Base-by-base conservation (phyloP, 2,888 invertebrate genomes). In the Sminthurinus aureus region DNA sequence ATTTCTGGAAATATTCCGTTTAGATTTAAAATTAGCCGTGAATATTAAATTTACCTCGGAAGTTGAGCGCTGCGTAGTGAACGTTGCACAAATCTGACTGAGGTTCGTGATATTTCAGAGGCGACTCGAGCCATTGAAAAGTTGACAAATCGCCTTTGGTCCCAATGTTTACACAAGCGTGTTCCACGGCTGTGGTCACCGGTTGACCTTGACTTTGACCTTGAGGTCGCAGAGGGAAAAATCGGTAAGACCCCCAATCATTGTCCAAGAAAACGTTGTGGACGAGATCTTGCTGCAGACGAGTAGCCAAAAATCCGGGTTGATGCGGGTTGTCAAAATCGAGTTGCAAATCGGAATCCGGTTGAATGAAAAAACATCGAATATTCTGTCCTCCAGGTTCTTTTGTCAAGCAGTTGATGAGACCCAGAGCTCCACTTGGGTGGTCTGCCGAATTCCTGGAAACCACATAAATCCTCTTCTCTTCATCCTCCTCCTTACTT, bases 91-190 rank as follows among this genome's bases (percentile, higher is more conserved):
- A 18, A n/a, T 22, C 71, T 51, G 13, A 15, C 12, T 75, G 13
- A 38, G 26, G 74, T 12, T 38, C 50, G 11, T 74, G 38, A 18
- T 20, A 15, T 13, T 93, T 92, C 77, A 94, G 92, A 81, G 95
- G 95, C 83, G 96, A 96, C 92, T 96, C 97, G 90, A 98, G 96
- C 98, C 96, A 99, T 89, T 94, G 93, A 88, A 97, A 93, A 89
- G 96, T 98, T 22, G 98, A 94, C 87, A 99, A 93, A 91, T 99
- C 99, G 83, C 99, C 99, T 90, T 98, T 93, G n/a, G 94, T 94
- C 88, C 97, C 90, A 0, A 97, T 95, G 91, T 99, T 98, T 79
- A 98, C 95, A 91, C 96, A 98, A 18, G 98, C 98, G 66, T 66
- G 8, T 66, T 66, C 66, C 15, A 15, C 15, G 15, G 58, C 9